These are phyloP conservation scores for Petrocephalus microphthalmus DNA, from an alignment of 2,113 vertebrate genomes.

Conservation along the genomic window DNA sequence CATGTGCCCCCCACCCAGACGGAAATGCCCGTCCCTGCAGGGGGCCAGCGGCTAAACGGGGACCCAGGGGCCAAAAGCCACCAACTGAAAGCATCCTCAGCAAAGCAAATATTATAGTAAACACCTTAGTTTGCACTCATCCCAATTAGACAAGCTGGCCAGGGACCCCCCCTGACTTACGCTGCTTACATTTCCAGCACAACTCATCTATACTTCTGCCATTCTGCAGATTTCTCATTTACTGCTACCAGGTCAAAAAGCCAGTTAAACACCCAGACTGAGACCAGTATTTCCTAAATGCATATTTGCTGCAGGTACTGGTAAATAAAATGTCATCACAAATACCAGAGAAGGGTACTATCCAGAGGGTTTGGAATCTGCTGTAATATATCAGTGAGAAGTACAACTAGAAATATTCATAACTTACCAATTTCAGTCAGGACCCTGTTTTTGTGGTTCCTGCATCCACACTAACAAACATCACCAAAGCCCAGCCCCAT, in stretches of 20 bases:
- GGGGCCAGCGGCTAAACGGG: not conserved
- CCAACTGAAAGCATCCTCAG: no score
- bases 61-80: not conserved
- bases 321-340: conserved; percentile 42
- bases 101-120: not conserved
- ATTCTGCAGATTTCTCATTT: not conserved
- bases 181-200: not conserved
- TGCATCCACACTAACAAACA: not conserved
- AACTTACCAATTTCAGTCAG: no score
- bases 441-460: not conserved
- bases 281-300: not conserved
- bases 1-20: not conserved
- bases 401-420: not conserved
- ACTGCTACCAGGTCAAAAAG: not conserved
- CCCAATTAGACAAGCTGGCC: not conserved
- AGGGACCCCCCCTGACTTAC: not conserved
- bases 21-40: not conserved
- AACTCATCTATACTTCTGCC: not conserved
- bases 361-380: not conserved
- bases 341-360: conserved; percentile 38
- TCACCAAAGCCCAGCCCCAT: not conserved
- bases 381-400: not conserved
- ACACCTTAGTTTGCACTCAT: not conserved
- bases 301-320: not conserved
- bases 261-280: not conserved